phyloP scores from a whole-genome alignment of 2,888 invertebrate genomes.

The Ectemnius cavifrons region DNA sequence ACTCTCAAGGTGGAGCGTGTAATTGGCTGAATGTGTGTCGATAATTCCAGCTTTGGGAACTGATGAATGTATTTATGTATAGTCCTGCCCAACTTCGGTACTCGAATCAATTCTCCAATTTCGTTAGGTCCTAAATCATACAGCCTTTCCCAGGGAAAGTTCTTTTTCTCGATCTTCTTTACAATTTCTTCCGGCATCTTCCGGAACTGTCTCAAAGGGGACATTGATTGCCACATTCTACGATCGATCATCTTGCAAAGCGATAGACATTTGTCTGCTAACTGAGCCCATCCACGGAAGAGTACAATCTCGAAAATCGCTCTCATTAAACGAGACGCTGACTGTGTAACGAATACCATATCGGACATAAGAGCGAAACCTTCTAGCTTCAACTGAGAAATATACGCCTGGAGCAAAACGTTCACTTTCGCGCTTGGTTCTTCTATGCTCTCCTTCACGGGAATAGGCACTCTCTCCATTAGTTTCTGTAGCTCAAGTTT shows the following conservation, averaged over 20 bases:
- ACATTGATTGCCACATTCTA: constrained; percentile 99
- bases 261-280: constrained; percentile 96
- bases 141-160: constrained; percentile 94
- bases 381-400: constrained; percentile 98
- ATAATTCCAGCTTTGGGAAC: constrained; percentile 96
- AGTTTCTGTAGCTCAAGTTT: constrained; percentile 97
- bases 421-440: constrained; percentile 98
- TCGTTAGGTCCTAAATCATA: constrained; percentile 98
- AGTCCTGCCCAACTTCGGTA: constrained; percentile 95
- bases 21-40: constrained; percentile 98
- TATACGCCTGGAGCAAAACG: constrained; percentile 97
- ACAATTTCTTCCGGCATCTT: constrained; percentile 98
- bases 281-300: constrained; percentile 95
- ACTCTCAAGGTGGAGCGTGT: constrained; percentile 95
- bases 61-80: constrained; percentile 98
- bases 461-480: constrained; percentile 96
- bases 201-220: constrained; percentile 96
- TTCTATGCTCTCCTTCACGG: constrained; percentile 98
- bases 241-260: constrained; percentile 99
- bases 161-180: constrained; percentile 98
- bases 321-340: constrained; percentile 94
- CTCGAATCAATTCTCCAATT: constrained; percentile 95
- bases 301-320: constrained; percentile 99
- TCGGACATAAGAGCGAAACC: constrained; percentile 99
- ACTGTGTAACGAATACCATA: constrained; percentile 99